A percentile compares a stretch with the other conserved stretches of the same genome.
Conservation (phyloP, 2,888 invertebrate species). For the Amblyjoppa proteus region DNA sequence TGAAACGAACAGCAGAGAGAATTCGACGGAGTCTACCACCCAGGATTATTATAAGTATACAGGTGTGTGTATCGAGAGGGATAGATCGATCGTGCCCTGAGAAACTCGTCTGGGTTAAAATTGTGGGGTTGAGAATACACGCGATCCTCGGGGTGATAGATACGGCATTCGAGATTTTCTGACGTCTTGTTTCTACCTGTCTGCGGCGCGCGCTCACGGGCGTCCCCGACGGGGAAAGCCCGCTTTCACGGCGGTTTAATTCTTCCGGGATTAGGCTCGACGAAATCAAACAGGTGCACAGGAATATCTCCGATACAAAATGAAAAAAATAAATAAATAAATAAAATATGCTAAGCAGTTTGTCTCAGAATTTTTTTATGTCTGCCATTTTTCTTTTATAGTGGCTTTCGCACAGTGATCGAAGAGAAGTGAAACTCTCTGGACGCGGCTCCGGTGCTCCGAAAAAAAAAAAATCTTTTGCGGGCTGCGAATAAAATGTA, state of each 20-base stretch:
- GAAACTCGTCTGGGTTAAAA: conserved; percentile 43
- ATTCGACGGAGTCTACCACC: background rate
- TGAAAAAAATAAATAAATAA: background rate
- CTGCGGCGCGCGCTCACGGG: conserved; percentile 14
- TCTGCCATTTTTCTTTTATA: background rate
- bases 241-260: conserved; percentile 11
- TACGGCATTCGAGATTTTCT: conserved; percentile 11
- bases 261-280: conserved; percentile 19
- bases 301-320: background rate
- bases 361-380: background rate
- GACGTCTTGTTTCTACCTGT: conserved; percentile 53
- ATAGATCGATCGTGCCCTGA: conserved; percentile 37
- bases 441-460: background rate
- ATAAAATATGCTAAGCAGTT: background rate
- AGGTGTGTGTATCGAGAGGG: conserved; percentile 31
- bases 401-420: background rate
- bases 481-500: too few relatives aligned
- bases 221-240: background rate
- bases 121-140: conserved; percentile 43
- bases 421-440: conserved; percentile 18
- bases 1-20: background rate
- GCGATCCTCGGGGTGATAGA: conserved; percentile 25
- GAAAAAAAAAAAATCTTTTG: background rate
- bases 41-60: conserved; percentile 54
- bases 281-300: background rate